Percentiles rank a stretch among this genome's conserved stretches.
Evolutionary conservation across 1,140 invertebrate species (phyloP).

Genomic region (Samia ricini): DNA sequence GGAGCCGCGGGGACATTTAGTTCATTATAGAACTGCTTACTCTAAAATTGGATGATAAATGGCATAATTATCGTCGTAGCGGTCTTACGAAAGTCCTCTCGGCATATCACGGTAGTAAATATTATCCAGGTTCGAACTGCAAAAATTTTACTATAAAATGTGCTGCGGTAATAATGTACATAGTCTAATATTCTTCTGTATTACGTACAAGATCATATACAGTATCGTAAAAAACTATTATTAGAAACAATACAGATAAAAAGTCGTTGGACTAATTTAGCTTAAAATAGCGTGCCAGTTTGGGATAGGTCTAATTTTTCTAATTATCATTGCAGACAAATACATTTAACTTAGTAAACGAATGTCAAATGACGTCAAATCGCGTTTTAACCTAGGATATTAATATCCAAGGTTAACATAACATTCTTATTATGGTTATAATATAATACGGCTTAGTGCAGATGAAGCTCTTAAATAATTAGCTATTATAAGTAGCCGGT

Average conservation of each 20-base stretch:
- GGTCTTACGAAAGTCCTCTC: no score
- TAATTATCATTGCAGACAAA: neutral
- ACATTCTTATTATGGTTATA: neutral
- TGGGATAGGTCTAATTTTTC: neutral
- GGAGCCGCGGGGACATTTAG: no score
- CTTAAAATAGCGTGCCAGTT: neutral
- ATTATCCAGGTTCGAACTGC: no score
- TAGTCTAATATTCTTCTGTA: no score
- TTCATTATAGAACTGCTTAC: no score
- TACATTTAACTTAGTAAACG: neutral
- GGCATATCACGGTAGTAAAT: no score
- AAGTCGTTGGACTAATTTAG: neutral
- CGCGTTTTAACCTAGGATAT: neutral
- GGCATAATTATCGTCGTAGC: no score
- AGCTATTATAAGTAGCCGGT: neutral
- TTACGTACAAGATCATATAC: no score
- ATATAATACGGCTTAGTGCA: neutral
- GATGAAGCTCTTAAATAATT: neutral
- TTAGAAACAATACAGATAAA: neutral
- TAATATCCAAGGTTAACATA: neutral
- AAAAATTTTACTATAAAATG: no score
- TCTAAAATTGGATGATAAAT: no score
- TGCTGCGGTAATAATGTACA: no score
- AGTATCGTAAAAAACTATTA: neutral
- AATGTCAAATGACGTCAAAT: neutral